Evolutionary conservation across 1,140 invertebrate genomes (phyloP), one percentile per base, ranked within the genome.

Genomic region (Anoplophora glabripennis): DNA sequence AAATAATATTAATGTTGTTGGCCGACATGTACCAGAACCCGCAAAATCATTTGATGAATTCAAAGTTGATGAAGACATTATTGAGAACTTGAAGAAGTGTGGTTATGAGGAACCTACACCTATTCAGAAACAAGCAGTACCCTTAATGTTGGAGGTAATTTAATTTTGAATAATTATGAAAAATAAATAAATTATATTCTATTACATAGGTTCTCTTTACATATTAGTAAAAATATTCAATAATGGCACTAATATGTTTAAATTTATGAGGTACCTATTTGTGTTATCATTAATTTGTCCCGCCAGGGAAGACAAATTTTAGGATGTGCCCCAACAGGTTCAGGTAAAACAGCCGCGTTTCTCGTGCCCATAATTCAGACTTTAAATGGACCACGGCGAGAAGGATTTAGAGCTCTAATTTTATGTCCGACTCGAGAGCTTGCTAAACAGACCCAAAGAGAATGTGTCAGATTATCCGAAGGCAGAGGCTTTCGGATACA

Each of bases 121-220:
- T 0, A 90, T 99, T 68, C 96, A 99, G 78, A 91, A 94, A 83
- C 95, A 98, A 79, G 89, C 92, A 0, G 84, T 98, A 61, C 93
- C 96, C 11, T 81, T 90, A 37, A 88, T 98, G 86, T 72, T 96
- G 44, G 78, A 87, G 76, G 87, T 88, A 74, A 76, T 14, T 28
- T 28, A 28, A 2, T 28, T 28, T 28, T 28, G 67, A 68, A 42
- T 48, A 17, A 8, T 41, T n/a, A n/a, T n/a, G n/a, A n/a, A n/a
- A n/a, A n/a, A n/a, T n/a, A n/a, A n/a, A n/a, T n/a, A n/a, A n/a
- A n/a, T n/a, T 48, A 28, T 28, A 28, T 28, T 28, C 21, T 3
- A 28, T 28, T 28, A 28, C 2, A 3, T 5, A 28, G 5, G 21
- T 3, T 28, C 2, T 28, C 2, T 28, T 28, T 28, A 5, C 21